Evolutionary conservation across 2,797 vertebrate species (phyloP).

Genomic region (Trichosurus vulpecula): DNA sequence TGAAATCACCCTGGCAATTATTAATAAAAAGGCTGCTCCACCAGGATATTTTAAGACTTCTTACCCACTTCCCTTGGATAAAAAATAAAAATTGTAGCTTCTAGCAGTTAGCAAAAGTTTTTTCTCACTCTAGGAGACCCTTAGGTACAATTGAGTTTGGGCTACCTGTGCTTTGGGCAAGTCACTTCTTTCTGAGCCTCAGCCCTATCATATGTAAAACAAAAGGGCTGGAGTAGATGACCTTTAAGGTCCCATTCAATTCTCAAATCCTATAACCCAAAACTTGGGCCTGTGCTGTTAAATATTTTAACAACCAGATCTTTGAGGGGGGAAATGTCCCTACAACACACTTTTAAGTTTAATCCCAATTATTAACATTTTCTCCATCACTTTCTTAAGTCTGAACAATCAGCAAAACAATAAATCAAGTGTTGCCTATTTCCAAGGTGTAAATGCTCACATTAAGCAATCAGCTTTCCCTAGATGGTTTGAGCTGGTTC

Average conservation of each 20-base stretch:
- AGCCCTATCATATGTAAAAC: not conserved
- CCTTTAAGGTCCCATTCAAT: not conserved
- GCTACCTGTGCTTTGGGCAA: not conserved
- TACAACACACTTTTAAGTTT: not conserved
- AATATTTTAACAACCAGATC: not conserved
- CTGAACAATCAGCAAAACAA: not conserved
- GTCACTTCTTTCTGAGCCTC: not conserved
- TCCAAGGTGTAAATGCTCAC: not conserved
- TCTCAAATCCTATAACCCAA: not conserved
- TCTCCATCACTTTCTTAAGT: not conserved
- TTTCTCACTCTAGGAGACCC: not conserved
- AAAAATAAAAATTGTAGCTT: constrained; percentile 40
- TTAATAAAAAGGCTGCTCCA: constrained; percentile 63
- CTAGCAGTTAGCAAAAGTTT: not conserved
- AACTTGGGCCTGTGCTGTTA: not conserved
- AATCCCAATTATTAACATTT: not conserved
- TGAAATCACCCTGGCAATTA: constrained; percentile 70
- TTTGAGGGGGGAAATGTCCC: not conserved
- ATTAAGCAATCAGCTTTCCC: constrained; percentile 29
- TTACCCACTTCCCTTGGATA: constrained; percentile 62
- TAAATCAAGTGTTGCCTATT: not conserved
- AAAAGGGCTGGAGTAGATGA: not conserved
- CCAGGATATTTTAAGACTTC: constrained; percentile 60
- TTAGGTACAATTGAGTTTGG: not conserved
- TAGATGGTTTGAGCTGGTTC: constrained; percentile 15